Evolutionary conservation across 2,797 vertebrate genomes (phyloP).

Genomic region (Chrysocyon brachyurus): DNA sequence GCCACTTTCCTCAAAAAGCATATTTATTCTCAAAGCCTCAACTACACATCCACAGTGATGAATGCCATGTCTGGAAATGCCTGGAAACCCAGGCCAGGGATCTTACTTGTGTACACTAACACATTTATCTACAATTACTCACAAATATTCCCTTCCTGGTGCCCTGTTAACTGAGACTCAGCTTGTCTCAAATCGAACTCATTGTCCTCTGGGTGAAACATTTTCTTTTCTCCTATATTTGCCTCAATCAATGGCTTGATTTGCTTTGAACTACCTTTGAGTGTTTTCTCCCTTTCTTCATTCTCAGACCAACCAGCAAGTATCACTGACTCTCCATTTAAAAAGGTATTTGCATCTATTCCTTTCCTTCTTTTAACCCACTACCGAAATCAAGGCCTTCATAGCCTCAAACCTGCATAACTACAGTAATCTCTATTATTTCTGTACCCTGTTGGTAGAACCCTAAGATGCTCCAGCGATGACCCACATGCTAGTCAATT

Average conservation of each 20-base stretch:
- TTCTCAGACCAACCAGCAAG: not conserved
- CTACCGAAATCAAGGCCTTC: not conserved
- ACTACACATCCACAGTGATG: accelerated
- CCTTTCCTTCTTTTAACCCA: not conserved
- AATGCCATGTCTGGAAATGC: not conserved
- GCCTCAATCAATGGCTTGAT: not conserved
- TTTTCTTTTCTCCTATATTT: not conserved
- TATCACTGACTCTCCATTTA: not conserved
- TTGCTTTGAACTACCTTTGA: not conserved
- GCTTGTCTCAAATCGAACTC: not conserved
- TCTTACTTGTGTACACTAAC: accelerated
- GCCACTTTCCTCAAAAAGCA: not conserved
- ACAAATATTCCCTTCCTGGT: not conserved
- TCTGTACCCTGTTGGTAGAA: too few relatives aligned
- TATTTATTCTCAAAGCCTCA: not conserved
- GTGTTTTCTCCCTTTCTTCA: not conserved
- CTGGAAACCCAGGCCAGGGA: not conserved
- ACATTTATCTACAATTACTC: not conserved
- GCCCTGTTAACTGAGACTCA: not conserved
- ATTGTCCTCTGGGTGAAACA: not conserved
- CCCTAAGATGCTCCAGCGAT: too few relatives aligned
- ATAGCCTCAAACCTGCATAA: too few relatives aligned
- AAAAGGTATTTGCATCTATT: not conserved
- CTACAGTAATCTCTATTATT: too few relatives aligned
- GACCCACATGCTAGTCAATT: too few relatives aligned